A percentile compares a stretch with the other conserved stretches of the same genome.
These are phyloP conservation scores for Diplodus sargus DNA, from an alignment of 2,797 vertebrate species.

Conservation along the genomic window DNA sequence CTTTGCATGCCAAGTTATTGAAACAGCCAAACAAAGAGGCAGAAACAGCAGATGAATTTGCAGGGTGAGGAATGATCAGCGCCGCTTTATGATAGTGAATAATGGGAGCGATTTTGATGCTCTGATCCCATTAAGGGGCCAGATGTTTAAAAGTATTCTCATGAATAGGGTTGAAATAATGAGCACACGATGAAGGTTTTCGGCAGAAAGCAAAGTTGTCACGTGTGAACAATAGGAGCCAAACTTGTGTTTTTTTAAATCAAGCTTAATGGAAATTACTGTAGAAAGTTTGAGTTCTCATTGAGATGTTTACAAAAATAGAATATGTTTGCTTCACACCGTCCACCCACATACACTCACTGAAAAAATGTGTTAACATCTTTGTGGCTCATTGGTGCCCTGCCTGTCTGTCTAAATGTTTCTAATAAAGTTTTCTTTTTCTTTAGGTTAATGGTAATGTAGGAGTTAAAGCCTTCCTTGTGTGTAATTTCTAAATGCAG, in stretches of 20 bases:
- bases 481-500: neutral
- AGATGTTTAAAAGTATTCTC: slow-evolving; percentile 83
- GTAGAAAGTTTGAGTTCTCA: slow-evolving; percentile 21
- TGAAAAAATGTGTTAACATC: neutral
- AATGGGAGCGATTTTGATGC: slow-evolving; percentile 81
- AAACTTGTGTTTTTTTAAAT: slow-evolving; percentile 41
- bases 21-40: slow-evolving; percentile 83
- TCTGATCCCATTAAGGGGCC: slow-evolving; percentile 82
- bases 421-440: neutral
- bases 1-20: slow-evolving; percentile 86
- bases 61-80: slow-evolving; percentile 78
- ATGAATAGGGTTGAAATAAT: slow-evolving; percentile 80
- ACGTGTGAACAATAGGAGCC: slow-evolving; percentile 51
- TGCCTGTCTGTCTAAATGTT: neutral
- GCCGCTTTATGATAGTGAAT: slow-evolving; percentile 81
- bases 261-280: slow-evolving; percentile 28
- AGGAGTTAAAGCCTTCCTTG: neutral
- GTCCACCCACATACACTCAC: neutral
- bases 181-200: slow-evolving; percentile 59
- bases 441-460: neutral
- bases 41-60: slow-evolving; percentile 82
- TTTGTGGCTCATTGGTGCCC: neutral
- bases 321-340: neutral
- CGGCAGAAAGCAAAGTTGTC: slow-evolving; percentile 52
- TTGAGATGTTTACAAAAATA: neutral